phyloP scores from a whole-genome alignment of 2,113 vertebrate genomes.

The Datnioides undecimradiatus region DNA sequence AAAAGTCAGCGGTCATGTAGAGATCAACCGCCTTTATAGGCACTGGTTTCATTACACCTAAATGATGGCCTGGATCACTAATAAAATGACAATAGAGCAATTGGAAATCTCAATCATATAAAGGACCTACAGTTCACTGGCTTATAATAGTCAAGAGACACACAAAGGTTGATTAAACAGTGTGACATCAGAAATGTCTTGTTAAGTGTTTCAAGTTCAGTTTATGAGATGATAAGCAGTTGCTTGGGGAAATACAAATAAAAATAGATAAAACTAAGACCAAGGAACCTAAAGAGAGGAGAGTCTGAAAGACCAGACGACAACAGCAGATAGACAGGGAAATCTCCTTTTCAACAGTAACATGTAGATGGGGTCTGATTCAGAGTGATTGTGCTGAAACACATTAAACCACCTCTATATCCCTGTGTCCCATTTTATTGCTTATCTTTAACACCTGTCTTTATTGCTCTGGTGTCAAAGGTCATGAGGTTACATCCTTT shows the following conservation, averaged over 20 bases:
- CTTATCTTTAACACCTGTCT: slow-evolving; percentile 25
- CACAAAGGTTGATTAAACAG: neutral
- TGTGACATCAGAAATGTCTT: neutral
- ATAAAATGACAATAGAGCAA: slow-evolving; percentile 42
- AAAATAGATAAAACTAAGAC: neutral
- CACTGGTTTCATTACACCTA: slow-evolving; percentile 45
- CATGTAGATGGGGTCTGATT: slow-evolving; percentile 25
- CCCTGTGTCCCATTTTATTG: slow-evolving; percentile 46
- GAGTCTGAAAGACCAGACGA: neutral
- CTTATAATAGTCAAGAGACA: neutral
- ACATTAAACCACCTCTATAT: neutral
- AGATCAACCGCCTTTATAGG: slow-evolving; percentile 38
- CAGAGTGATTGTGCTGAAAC: neutral
- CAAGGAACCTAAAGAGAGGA: neutral
- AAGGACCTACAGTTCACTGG: neutral
- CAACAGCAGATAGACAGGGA: neutral
- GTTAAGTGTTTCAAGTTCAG: slow-evolving; percentile 9
- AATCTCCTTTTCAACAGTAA: slow-evolving; percentile 8
- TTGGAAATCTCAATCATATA: slow-evolving; percentile 27
- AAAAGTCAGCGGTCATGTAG: slow-evolving; percentile 62
- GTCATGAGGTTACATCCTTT: slow-evolving; percentile 31
- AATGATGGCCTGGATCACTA: slow-evolving; percentile 25
- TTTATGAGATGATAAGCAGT: neutral
- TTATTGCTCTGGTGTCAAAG: slow-evolving; percentile 33
- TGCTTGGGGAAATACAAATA: neutral